A percentile compares a stretch with the other conserved stretches of the same genome.
Evolutionary conservation across 2,113 vertebrate species (phyloP).

Genomic region (Istiophorus platypterus): DNA sequence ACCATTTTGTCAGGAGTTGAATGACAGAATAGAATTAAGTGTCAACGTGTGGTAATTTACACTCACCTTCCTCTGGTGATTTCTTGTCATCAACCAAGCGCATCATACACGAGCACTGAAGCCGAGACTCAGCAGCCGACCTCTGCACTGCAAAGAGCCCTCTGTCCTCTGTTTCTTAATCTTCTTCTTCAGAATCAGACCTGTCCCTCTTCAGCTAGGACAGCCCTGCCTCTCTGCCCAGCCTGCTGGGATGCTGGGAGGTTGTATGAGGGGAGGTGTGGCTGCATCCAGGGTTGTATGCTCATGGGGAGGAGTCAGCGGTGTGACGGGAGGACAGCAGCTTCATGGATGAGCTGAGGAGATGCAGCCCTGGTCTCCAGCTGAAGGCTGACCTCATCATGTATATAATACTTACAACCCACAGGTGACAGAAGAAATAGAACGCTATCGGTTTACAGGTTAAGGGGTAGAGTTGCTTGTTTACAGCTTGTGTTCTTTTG

Average conservation of each 20-base stretch:
- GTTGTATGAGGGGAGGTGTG: conserved; percentile 52
- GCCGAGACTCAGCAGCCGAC: not conserved
- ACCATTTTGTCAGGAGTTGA: not conserved
- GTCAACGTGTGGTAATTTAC: not conserved
- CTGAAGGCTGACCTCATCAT: conserved; percentile 44
- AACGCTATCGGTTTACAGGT: conserved; percentile 29
- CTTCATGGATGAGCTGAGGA: conserved; percentile 16
- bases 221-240: conserved; percentile 20
- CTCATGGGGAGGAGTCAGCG: conserved; percentile 58
- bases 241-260: conserved; percentile 45
- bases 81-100: conserved; percentile 54
- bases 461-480: conserved; percentile 13
- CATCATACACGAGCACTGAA: conserved; percentile 25
- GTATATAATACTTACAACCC: conserved; percentile 31
- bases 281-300: conserved; percentile 40
- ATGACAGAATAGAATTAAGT: not conserved
- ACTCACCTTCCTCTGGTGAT: conserved; percentile 61
- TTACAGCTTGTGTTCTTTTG: conserved; percentile 15
- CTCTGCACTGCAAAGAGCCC: not conserved
- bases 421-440: not conserved
- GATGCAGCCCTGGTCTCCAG: conserved; percentile 38
- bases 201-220: conserved; percentile 28
- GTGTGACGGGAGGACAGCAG: conserved; percentile 10
- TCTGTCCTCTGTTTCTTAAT: conserved; percentile 21
- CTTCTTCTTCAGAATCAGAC: not conserved